Evolutionary conservation across 1,140 invertebrate species (phyloP).

Genomic region (Penaeus chinensis): DNA sequence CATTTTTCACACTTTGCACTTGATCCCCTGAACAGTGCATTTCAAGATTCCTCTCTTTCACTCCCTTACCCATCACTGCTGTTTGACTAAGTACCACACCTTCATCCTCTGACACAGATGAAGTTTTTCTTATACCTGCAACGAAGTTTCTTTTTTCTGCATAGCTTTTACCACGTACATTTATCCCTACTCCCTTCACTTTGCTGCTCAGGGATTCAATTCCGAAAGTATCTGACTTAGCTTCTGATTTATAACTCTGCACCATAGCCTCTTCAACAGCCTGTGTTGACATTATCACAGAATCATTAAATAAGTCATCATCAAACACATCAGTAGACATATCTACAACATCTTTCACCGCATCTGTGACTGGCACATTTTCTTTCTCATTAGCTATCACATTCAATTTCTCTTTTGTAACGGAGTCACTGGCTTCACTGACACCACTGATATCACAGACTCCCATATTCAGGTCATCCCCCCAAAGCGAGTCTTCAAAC

Average conservation of each 20-base stretch:
- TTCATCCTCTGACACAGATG: no score
- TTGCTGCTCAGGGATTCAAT: no score
- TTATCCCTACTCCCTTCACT: no score
- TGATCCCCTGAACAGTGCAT: no score
- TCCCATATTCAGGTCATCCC: constrained; percentile 37
- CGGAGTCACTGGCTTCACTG: constrained; percentile 1
- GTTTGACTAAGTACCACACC: no score
- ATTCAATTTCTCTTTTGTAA: not conserved
- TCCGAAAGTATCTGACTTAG: no score
- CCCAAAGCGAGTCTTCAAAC: constrained; percentile 29
- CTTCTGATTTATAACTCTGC: not conserved
- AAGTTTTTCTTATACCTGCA: no score
- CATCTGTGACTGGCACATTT: not conserved
- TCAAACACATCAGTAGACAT: constrained; percentile 38
- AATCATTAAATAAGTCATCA: constrained; percentile 44
- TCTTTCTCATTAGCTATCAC: not conserved
- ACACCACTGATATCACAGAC: constrained; percentile 41
- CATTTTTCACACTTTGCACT: no score
- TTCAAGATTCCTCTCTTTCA: no score
- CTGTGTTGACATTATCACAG: constrained; percentile 38
- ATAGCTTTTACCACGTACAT: no score
- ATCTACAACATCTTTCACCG: not conserved
- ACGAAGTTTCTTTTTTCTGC: no score
- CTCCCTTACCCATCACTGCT: no score
- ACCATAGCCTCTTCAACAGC: constrained; percentile 24